phyloP scores from a whole-genome alignment of 2,888 invertebrate genomes.

The Epinotia demarniana region DNA sequence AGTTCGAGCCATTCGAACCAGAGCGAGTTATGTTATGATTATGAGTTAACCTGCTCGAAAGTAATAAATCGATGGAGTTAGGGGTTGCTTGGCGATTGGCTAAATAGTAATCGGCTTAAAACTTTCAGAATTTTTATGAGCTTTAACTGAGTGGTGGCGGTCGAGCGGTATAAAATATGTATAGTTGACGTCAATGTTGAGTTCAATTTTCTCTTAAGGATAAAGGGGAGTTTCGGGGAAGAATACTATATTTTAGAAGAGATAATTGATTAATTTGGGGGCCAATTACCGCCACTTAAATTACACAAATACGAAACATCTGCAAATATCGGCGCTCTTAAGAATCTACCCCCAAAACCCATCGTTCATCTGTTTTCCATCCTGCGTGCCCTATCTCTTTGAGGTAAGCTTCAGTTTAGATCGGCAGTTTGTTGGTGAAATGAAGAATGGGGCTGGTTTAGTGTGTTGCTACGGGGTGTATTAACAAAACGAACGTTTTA shows the following conservation, averaged over 20 bases:
- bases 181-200: not conserved
- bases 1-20: no score
- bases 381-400: constrained; percentile 12
- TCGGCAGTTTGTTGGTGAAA: constrained; percentile 2
- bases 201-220: no score
- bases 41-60: not conserved
- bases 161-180: not conserved
- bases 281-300: constrained; percentile 39
- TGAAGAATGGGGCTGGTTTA: constrained; percentile 47
- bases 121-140: constrained; percentile 16
- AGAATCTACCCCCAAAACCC: constrained; percentile 54
- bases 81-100: constrained; percentile 16
- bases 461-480: constrained; percentile 63
- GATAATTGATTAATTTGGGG: constrained; percentile 34
- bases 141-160: not conserved
- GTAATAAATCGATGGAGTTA: constrained; percentile 7
- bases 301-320: constrained; percentile 41
- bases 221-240: no score
- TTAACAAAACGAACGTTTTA: constrained; percentile 57
- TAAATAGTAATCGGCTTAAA: constrained; percentile 9
- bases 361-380: constrained; percentile 16
- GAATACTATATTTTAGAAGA: no score
- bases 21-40: no score
- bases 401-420: constrained; percentile 48
- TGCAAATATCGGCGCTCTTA: constrained; percentile 37